Evolutionary conservation across 2,113 vertebrate genomes (phyloP).

Genomic region (Saguinus imperator): DNA sequence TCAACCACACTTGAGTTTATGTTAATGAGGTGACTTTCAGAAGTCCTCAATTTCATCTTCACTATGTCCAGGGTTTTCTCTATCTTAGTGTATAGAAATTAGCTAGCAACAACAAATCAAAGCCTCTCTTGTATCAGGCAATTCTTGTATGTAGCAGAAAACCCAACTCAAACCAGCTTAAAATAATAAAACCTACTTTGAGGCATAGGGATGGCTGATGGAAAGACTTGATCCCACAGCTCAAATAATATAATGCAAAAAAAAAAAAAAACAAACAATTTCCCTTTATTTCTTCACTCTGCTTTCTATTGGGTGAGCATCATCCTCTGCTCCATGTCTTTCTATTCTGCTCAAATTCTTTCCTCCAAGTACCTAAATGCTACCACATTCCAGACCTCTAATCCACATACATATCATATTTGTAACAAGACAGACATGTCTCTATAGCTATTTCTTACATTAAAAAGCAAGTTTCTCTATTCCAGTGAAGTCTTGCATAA

Average conservation of each 20-base stretch:
- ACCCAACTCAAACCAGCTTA: not conserved
- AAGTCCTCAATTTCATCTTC: not conserved
- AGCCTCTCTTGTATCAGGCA: not conserved
- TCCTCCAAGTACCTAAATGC: not conserved
- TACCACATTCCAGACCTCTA: not conserved
- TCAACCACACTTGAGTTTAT: not conserved
- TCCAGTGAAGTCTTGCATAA: not conserved
- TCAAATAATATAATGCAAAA: not conserved
- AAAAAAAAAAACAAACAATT: not conserved
- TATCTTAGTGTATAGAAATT: not conserved
- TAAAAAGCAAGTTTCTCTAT: not conserved
- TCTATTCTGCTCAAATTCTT: not conserved
- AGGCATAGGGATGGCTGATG: not conserved
- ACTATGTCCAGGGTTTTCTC: not conserved
- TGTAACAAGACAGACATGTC: not conserved
- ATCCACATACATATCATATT: not conserved
- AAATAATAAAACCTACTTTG: not conserved
- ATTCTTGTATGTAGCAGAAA: not conserved
- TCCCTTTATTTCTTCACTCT: not conserved
- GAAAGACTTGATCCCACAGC: not conserved
- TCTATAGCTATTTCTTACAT: not conserved
- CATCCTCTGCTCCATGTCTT: not conserved
- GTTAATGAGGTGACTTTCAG: not conserved
- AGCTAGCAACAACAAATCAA: not conserved
- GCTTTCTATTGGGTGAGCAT: not conserved